Evolutionary conservation across 2,797 vertebrate genomes (phyloP), one percentile per base, ranked within the genome.

Genomic region (Melopsittacus undulatus): DNA sequence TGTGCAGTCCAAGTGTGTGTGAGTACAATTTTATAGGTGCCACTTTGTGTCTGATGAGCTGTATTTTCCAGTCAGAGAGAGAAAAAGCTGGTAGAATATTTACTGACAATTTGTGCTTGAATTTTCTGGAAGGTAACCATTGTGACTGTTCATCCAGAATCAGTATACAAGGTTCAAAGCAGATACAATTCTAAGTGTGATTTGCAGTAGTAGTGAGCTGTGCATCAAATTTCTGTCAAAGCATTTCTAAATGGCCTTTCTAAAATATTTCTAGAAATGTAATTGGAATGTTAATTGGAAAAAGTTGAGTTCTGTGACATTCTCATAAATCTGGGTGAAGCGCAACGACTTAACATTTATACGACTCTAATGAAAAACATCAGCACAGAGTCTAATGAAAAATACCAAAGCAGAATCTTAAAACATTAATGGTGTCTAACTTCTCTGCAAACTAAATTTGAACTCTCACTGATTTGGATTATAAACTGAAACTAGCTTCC

Each of bases 211-310:
- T 51, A 52, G 75, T 45, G 23, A 93, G 73, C 22, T 68, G 40
- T 85, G 48, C 42, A 78, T 89, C 68, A 91, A 67, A 80, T 67
- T 92, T 75, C 61, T 89, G 78, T 95, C 72, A 96, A 80, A 87
- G 15, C 22, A 56, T 91, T 91, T 87, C 72, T 91, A 82, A 94
- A 92, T 77, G 48, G 56, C n/a, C 34, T 89, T 94, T 77, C 63
- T 87, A 56, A 94, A 93, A 84, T 80, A 80, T 40, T 83, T 92
- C 45, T 89, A 52, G 87, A 89, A 89, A 80, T 80, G n/a, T 92
- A 92, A 93, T 89, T 91, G 64, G 61, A 91, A 74, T 80, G 68
- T 94, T 96, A 95, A 94, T 84, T 95, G 91, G 67, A 82, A 59
- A 81, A 92, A 67, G 67, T 69, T 89, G 83, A 93, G 77, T 77